These are phyloP conservation scores for Leucophenga varia DNA, from an alignment of 1,140 invertebrate species.

Conservation along the genomic window DNA sequence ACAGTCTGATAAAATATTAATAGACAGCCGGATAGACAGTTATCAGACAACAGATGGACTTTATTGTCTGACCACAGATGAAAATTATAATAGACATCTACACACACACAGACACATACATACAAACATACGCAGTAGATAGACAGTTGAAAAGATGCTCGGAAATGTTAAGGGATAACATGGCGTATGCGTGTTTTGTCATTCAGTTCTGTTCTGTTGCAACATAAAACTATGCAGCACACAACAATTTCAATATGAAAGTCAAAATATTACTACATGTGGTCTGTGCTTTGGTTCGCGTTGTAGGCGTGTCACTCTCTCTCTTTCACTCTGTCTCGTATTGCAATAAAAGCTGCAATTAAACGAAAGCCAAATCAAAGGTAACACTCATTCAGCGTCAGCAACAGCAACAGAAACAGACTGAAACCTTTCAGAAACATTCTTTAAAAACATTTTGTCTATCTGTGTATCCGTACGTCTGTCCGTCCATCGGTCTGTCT, in stretches of 20 bases:
- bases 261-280: too few relatives aligned
- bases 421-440: constrained; percentile 11
- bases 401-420: constrained; percentile 4
- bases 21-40: constrained; percentile 55
- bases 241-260: too few relatives aligned
- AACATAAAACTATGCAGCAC: constrained; percentile 14
- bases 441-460: constrained; percentile 24
- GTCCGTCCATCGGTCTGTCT: too few relatives aligned
- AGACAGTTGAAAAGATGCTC: too few relatives aligned
- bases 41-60: constrained; percentile 54
- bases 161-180: too few relatives aligned
- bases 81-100: constrained; percentile 46
- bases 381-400: too few relatives aligned
- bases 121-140: constrained; percentile 12
- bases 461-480: too few relatives aligned
- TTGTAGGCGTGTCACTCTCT: not conserved
- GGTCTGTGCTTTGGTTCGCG: too few relatives aligned
- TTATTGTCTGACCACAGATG: constrained; percentile 47
- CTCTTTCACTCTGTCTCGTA: too few relatives aligned
- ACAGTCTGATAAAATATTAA: constrained; percentile 52
- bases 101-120: constrained; percentile 6
- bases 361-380: constrained; percentile 38
- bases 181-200: too few relatives aligned
- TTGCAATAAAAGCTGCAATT: constrained; percentile 42
- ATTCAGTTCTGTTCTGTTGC: constrained; percentile 7